These are phyloP conservation scores for Ephialtes manifestator DNA, from an alignment of 2,888 invertebrate species.

Conservation along the genomic window DNA sequence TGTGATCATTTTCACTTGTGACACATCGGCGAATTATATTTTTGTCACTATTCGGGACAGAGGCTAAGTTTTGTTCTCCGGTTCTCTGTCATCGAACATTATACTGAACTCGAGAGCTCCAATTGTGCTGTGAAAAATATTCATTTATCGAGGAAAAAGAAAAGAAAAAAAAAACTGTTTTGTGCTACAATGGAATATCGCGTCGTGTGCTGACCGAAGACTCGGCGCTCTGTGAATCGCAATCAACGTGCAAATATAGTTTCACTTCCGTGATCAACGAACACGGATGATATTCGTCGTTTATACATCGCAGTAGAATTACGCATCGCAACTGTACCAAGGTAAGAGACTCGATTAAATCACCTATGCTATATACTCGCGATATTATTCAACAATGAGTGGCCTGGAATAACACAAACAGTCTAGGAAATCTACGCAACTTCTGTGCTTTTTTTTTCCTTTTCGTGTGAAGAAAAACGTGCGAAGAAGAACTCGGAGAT, in stretches of 20 bases:
- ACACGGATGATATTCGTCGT: constrained; percentile 63
- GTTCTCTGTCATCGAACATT: neutral
- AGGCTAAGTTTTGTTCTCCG: neutral
- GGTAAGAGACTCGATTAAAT: constrained; percentile 60
- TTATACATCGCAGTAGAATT: constrained; percentile 37
- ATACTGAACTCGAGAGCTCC: neutral
- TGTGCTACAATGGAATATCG: constrained; percentile 59
- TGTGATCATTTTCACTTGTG: neutral
- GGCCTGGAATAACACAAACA: neutral
- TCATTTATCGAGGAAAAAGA: neutral
- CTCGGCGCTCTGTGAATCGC: constrained; percentile 47
- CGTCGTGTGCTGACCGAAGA: constrained; percentile 32
- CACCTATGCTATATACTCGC: constrained; percentile 2
- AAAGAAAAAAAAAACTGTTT: neutral
- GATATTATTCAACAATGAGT: constrained; percentile 52
- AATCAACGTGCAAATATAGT: constrained; percentile 53
- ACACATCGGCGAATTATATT: neutral
- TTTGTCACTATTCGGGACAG: neutral
- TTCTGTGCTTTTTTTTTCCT: neutral
- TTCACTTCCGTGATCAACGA: constrained; percentile 64
- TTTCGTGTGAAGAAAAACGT: neutral
- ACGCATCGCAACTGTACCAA: constrained; percentile 56
- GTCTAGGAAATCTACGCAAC: constrained; percentile 13
- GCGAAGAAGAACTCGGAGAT: neutral
- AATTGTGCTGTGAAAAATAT: neutral